Evolutionary conservation across 2,888 invertebrate genomes (phyloP), one percentile per base, ranked within the genome.

Genomic region (Drosophila mettleri): DNA sequence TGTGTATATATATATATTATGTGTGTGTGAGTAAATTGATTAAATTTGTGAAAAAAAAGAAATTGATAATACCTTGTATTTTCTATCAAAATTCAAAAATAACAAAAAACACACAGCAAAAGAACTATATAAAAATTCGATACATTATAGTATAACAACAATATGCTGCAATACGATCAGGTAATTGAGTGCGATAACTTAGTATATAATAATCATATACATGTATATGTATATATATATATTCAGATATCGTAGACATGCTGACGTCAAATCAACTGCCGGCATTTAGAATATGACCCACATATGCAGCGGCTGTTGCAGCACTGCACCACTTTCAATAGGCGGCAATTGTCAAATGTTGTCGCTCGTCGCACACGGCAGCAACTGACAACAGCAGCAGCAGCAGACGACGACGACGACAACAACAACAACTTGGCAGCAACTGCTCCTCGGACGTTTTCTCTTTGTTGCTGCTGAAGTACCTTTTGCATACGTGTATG

Each of bases 151-250:
- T 64, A 51, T 61, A 57, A 61, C 45, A 72, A 52, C 54, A 82
- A 69, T 64, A 84, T 87, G 87, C 84, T 86, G 79, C 78, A 87
- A 74, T 87, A 82, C 84, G 86, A 86, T 78, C 82, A 88, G 87
- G 87, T 88, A 88, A 87, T 67, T 75, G 46, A 41, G 39, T 41
- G 41, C 54, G 46, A 53, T 58, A 59, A 61, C 52, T 66, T 65
- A 8, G 9, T 16, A 27, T 34, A 51, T 22, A 10, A 48, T 10
- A 45, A 34, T 16, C n/a, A 38, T 31, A 34, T 43, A 27, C 18
- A 16, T 7, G 3, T 18, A 8, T 18, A 24, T 24, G 16, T 39
- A 31, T 41, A 31, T 49, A 24, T 18, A 33, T 54, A 53, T 20
- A 27, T 20, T n/a, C 39, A 14, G 8, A 2, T 31, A 46, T 22